These are phyloP conservation scores for Lasiurus borealis DNA, from an alignment of 2,113 vertebrate species.

Conservation along the genomic window DNA sequence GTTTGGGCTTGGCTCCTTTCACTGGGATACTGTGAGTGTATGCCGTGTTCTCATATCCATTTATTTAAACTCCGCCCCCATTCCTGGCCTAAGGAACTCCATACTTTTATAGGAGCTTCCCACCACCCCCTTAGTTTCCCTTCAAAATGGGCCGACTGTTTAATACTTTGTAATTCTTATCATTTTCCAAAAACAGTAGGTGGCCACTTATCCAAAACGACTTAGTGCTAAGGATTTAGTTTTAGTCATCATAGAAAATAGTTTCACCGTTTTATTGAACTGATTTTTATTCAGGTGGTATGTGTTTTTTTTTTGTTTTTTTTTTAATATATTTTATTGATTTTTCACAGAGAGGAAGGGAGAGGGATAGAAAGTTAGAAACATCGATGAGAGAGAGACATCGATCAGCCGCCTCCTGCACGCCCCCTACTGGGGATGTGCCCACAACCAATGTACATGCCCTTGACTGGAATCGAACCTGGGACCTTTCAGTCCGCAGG, in stretches of 20 bases:
- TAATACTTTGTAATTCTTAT: slow-evolving; percentile 11
- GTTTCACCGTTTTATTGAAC: slow-evolving; percentile 54
- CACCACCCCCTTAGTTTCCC: background rate
- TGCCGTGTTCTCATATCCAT: background rate
- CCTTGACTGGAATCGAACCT: too few species aligned
- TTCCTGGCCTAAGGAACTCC: background rate
- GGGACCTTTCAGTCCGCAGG: too few species aligned
- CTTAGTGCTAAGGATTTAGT: background rate
- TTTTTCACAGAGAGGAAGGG: too few species aligned
- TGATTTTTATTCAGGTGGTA: slow-evolving; percentile 60
- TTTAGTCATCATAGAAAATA: slow-evolving; percentile 18
- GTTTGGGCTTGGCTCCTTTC: background rate
- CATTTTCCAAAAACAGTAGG: background rate
- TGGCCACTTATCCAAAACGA: background rate
- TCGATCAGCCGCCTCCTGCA: too few species aligned
- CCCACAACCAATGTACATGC: too few species aligned
- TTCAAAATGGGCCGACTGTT: background rate
- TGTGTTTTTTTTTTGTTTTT: slow-evolving; percentile 22
- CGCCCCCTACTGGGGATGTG: too few species aligned
- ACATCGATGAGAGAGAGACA: too few species aligned
- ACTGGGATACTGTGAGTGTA: background rate
- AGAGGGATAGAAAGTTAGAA: too few species aligned
- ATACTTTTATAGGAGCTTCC: background rate
- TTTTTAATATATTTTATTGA: too few species aligned
- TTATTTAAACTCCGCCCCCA: background rate